A percentile compares a stretch with the other conserved stretches of the same genome.
Conservation (phyloP, 1,140 invertebrate genomes). For the Dryas iulia region DNA sequence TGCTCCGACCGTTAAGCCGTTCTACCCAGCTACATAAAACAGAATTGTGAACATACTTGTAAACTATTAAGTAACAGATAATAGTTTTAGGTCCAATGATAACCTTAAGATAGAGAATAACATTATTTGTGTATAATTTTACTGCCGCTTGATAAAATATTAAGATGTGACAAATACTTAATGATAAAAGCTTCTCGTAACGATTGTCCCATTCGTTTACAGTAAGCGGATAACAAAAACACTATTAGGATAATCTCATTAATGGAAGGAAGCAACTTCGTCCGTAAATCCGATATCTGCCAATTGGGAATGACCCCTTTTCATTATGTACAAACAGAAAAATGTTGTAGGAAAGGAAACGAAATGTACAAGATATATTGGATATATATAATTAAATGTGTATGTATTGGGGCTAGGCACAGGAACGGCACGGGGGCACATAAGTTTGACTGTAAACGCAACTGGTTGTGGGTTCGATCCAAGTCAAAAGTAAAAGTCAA, state of each 20-base stretch:
- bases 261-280: slow-evolving; percentile 10
- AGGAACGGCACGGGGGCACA: too few species aligned
- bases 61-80: neutral
- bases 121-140: too few species aligned
- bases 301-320: slow-evolving; percentile 12
- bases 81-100: neutral
- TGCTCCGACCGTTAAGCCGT: too few species aligned
- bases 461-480: too few species aligned
- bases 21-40: too few species aligned
- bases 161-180: neutral
- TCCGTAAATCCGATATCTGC: slow-evolving; percentile 14
- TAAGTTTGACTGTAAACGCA: too few species aligned
- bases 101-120: neutral
- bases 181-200: neutral
- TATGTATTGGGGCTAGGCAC: too few species aligned
- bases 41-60: too few species aligned
- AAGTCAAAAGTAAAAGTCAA: too few species aligned
- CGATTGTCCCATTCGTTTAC: slow-evolving; percentile 4
- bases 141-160: neutral
- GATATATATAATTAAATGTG: neutral
- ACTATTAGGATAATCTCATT: slow-evolving; percentile 21
- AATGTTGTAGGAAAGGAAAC: neutral
- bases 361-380: neutral
- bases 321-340: neutral
- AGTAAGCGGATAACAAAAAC: neutral